Evolutionary conservation across 1,140 invertebrate genomes (phyloP).

Genomic region (Lasaia peninsularis): DNA sequence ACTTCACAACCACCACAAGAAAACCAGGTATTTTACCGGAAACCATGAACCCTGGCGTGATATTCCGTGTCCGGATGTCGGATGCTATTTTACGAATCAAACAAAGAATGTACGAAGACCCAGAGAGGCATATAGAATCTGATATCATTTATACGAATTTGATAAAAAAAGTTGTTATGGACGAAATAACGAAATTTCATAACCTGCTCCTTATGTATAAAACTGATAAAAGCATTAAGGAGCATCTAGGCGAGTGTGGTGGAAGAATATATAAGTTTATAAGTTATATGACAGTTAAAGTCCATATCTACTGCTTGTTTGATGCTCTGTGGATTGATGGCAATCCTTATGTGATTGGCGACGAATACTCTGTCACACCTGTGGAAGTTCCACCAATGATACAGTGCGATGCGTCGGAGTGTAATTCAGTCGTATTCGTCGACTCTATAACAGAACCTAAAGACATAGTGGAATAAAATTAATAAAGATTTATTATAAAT

Average conservation of each 20-base stretch:
- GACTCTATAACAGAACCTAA: slow-evolving; percentile 66
- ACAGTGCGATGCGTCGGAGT: slow-evolving; percentile 65
- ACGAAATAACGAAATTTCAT: slow-evolving; percentile 71
- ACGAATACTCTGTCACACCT: slow-evolving; percentile 65
- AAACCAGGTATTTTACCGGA: slow-evolving; percentile 59
- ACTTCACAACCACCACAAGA: slow-evolving; percentile 53
- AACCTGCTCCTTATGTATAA: slow-evolving; percentile 65
- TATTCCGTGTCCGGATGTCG: slow-evolving; percentile 64
- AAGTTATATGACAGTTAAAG: slow-evolving; percentile 68
- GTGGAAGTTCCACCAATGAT: slow-evolving; percentile 61
- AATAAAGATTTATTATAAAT: slow-evolving; percentile 12
- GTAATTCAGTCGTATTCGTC: slow-evolving; percentile 62
- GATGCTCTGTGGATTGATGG: slow-evolving; percentile 68
- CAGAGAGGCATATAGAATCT: slow-evolving; percentile 62
- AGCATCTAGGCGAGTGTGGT: slow-evolving; percentile 65
- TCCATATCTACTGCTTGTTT: slow-evolving; percentile 66
- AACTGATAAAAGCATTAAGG: slow-evolving; percentile 63
- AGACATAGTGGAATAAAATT: slow-evolving; percentile 51
- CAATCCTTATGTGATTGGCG: slow-evolving; percentile 67
- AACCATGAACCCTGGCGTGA: slow-evolving; percentile 65
- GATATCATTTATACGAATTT: slow-evolving; percentile 69
- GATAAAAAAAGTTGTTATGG: slow-evolving; percentile 65
- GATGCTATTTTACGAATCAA: slow-evolving; percentile 65
- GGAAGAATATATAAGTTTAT: slow-evolving; percentile 68
- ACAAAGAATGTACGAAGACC: slow-evolving; percentile 69